Percentiles rank a stretch among this genome's conserved stretches.
Conservation (phyloP, 1,140 invertebrate species). For the Drosophila ficusphila region DNA sequence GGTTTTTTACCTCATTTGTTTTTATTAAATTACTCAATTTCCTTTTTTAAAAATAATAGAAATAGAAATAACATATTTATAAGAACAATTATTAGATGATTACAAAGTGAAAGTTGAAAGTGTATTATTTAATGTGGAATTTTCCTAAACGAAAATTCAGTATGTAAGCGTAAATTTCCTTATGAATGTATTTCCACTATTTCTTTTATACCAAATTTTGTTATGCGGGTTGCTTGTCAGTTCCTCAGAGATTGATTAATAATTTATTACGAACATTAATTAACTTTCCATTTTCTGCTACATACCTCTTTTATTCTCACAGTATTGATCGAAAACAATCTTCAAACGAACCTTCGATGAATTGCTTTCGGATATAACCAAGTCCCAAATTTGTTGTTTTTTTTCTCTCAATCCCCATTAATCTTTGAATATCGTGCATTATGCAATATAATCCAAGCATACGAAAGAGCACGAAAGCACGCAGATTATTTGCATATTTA, state of each 20-base stretch:
- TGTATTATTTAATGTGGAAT: not conserved
- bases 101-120: no score
- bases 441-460: constrained; percentile 53
- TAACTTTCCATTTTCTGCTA: not conserved
- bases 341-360: not conserved
- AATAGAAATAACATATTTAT: not conserved
- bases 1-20: no score
- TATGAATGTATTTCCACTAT: constrained; percentile 3
- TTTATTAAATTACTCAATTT: no score
- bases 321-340: not conserved
- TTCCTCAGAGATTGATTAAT: constrained; percentile 12
- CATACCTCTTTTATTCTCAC: not conserved
- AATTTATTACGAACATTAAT: constrained; percentile 1
- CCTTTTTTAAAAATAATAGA: not conserved
- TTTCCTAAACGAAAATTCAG: not conserved
- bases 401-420: constrained; percentile 17
- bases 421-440: constrained; percentile 44
- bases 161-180: not conserved
- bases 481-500: constrained; percentile 61
- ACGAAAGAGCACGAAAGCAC: constrained; percentile 41
- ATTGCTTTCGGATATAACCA: constrained; percentile 32
- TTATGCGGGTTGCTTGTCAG: not conserved
- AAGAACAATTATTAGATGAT: no score
- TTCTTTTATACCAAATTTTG: not conserved
- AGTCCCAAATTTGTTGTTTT: constrained; percentile 2